Evolutionary conservation across 2,797 vertebrate species (phyloP), one percentile per base, ranked within the genome.

Genomic region (Crenuchus spilurus): DNA sequence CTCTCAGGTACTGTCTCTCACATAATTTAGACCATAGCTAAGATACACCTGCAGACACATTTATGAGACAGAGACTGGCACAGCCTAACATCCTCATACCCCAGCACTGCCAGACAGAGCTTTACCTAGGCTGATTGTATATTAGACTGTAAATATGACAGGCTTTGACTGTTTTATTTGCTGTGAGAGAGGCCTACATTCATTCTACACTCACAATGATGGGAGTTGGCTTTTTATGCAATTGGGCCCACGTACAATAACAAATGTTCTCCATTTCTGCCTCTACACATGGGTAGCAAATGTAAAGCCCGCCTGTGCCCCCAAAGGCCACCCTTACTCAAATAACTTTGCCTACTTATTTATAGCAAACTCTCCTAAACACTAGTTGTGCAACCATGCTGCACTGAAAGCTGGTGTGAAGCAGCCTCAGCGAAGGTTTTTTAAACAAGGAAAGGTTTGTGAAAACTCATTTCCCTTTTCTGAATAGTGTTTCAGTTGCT

Each of bases 261-360:
- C n/a, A 3, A 44, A 37, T 46, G 35, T n/a, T 42, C 68, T 46
- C 16, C 8, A 30, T 35, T 41, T 57, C 7, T 44, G 28, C 24
- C 20, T 55, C 22, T 42, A 70, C 69, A 58, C 52, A 55, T 44
- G 33, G 33, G 58, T 9, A 78, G 37, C 61, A 4, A 51, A 55
- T 75, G 72, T 75, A 72, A 64, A 55, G n/a, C 13, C 51, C 51
- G 26, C 44, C 24, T 26, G 24, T 65, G 31, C 33, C 55, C 46
- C 28, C 20, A 39, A 44, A 62, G 46, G 46, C 44, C 37, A 57
- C 13, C 51, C 58, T 30, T 70, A 48, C 70, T 79, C 41, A 70
- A 76, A 77, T 68, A 63, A 68, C 67, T n/a, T 41, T 6, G 41
- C 11, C 42, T 41, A 54, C 6, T 70, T 46, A 74, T 74, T 74